Conservation (phyloP, 2,113 vertebrate species). For the Sander vitreus region DNA sequence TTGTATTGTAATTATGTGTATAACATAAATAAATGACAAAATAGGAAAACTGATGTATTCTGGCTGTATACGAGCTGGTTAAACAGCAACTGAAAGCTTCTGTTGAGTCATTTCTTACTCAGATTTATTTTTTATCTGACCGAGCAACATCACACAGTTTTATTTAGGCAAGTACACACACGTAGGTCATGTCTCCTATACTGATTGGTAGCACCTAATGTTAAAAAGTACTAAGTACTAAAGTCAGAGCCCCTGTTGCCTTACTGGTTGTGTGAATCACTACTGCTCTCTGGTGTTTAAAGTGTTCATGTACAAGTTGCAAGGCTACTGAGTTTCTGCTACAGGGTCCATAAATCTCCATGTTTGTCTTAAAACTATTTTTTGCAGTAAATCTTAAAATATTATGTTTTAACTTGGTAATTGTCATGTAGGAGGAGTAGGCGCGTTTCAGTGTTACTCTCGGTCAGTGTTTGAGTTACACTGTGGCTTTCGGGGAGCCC, state of each 20-base stretch:
- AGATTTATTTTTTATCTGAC: constrained; percentile 22
- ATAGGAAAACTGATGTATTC: constrained; percentile 17
- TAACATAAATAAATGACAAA: constrained; percentile 34
- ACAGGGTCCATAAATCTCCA: constrained; percentile 9
- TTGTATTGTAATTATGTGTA: constrained; percentile 54
- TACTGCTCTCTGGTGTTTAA: constrained; percentile 79
- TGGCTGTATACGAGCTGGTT: constrained; percentile 8
- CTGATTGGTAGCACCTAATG: constrained; percentile 18
- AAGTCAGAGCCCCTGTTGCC: constrained; percentile 24
- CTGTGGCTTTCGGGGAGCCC: no score
- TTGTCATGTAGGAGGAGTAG: not conserved
- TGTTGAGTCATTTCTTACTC: constrained; percentile 13
- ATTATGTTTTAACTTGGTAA: not conserved
- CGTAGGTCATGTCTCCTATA: constrained; percentile 5
- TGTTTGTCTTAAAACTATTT: not conserved
- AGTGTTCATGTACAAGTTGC: constrained; percentile 51
- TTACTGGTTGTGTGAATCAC: constrained; percentile 51
- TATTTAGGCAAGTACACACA: constrained; percentile 10
- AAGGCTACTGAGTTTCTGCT: constrained; percentile 24
- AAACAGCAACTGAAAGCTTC: constrained; percentile 8
- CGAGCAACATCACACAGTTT: not conserved
- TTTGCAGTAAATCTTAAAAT: not conserved
- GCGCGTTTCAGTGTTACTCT: not conserved
- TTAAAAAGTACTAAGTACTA: no score
- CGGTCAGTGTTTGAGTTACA: no score